Percentiles rank a stretch among this genome's conserved stretches.
Conservation (phyloP, 2,888 invertebrate species). For the Lapara coniferarum region DNA sequence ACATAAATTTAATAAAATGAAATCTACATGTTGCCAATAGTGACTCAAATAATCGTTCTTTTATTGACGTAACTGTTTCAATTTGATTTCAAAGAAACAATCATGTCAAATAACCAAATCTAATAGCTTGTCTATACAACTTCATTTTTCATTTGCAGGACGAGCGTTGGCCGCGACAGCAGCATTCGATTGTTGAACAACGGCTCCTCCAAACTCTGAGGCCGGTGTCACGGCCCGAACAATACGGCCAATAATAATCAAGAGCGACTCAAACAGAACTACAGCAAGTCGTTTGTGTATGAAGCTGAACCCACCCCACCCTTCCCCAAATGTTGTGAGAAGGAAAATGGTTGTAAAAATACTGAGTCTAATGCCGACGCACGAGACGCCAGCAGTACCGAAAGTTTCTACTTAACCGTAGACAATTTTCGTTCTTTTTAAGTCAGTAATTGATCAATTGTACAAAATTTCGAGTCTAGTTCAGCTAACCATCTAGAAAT, state of each 20-base stretch:
- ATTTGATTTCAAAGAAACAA: too few species aligned
- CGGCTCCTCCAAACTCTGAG: slow-evolving; percentile 78
- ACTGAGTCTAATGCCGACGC: slow-evolving; percentile 45
- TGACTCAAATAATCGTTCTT: too few species aligned
- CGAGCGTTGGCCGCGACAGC: slow-evolving; percentile 74
- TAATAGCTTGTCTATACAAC: neutral
- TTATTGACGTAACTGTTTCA: too few species aligned
- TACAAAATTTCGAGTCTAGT: neutral
- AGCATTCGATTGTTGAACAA: slow-evolving; percentile 75
- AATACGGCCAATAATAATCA: slow-evolving; percentile 64
- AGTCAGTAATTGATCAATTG: neutral
- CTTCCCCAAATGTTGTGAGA: slow-evolving; percentile 75
- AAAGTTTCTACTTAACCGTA: slow-evolving; percentile 63
- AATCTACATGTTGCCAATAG: too few species aligned
- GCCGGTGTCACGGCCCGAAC: slow-evolving; percentile 55
- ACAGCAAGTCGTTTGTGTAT: slow-evolving; percentile 60
- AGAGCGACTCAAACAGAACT: slow-evolving; percentile 65
- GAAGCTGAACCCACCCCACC: slow-evolving; percentile 62
- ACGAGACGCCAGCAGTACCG: slow-evolving; percentile 61
- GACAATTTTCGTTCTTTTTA: slow-evolving; percentile 51
- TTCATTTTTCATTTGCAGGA: slow-evolving; percentile 47
- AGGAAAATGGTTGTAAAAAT: slow-evolving; percentile 58
- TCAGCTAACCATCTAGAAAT: neutral
- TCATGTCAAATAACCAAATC: too few species aligned
- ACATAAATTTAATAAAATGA: too few species aligned